Evolutionary conservation across 2,113 vertebrate species (phyloP).

Genomic region (Hipposideros armiger): DNA sequence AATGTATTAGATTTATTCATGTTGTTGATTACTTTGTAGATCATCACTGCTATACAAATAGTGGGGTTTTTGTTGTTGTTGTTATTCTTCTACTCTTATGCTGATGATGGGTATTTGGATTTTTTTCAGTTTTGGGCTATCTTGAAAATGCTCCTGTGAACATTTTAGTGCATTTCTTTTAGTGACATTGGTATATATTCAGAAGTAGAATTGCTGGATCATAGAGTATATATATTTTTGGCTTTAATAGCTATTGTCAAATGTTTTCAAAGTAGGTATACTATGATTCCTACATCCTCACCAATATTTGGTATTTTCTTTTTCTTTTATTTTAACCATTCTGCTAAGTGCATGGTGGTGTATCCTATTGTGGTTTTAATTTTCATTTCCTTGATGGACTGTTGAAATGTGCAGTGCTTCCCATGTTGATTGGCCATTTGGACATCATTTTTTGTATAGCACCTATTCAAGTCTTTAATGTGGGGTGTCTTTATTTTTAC

Average conservation of each 20-base stretch:
- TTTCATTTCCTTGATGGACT: not conserved
- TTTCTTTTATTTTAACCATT: not conserved
- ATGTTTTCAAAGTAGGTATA: not conserved
- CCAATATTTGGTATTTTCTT: not conserved
- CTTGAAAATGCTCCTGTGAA: slow-evolving; percentile 7
- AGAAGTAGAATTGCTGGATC: not conserved
- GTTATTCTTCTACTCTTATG: not conserved
- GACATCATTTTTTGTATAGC: not conserved
- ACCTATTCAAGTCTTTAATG: not conserved
- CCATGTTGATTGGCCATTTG: not conserved
- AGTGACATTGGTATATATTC: not conserved
- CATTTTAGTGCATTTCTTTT: not conserved
- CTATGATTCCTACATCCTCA: not conserved
- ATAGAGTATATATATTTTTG: not conserved
- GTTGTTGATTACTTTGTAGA: not conserved
- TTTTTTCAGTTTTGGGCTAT: not conserved
- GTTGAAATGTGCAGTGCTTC: not conserved
- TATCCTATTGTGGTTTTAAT: not conserved
- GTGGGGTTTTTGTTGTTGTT: not conserved
- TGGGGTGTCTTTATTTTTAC: not conserved
- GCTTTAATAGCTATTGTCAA: not conserved
- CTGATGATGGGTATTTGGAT: not conserved
- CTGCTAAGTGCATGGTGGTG: not conserved
- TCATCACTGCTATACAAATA: not conserved
- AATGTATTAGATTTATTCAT: not conserved